Percentiles rank a stretch among this genome's conserved stretches.
Evolutionary conservation across 2,113 vertebrate species (phyloP).

Genomic region (Rhinopomastus cyanomelas): DNA sequence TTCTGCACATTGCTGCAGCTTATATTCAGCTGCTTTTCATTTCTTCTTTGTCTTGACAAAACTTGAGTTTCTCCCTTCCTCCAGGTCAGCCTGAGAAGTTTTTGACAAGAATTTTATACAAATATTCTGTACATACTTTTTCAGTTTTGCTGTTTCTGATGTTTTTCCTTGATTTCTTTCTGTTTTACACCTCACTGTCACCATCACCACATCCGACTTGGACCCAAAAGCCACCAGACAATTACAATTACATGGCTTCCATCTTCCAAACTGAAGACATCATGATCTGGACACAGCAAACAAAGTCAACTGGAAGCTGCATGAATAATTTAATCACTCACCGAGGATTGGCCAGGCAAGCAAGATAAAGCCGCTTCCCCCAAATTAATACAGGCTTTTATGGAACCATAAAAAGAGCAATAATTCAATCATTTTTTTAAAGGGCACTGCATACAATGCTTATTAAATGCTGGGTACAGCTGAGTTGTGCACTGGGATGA

Average conservation of each 20-base stretch:
- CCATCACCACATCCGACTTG: background rate
- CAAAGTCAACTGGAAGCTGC: conserved; percentile 46
- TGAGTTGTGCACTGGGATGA: conserved; percentile 43
- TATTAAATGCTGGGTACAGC: conserved; percentile 64
- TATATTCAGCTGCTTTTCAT: background rate
- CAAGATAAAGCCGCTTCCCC: conserved; percentile 52
- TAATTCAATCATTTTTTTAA: conserved; percentile 75
- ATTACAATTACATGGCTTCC: background rate
- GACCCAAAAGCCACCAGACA: background rate
- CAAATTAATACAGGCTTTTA: conserved; percentile 79
- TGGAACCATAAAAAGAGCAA: conserved; percentile 70
- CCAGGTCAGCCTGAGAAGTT: background rate
- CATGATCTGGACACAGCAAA: conserved; percentile 49
- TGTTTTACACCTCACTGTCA: background rate
- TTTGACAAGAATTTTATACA: background rate
- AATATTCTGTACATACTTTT: background rate
- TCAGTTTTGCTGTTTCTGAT: background rate
- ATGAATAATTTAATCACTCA: conserved; percentile 70
- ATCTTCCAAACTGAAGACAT: background rate
- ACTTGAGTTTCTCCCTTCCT: background rate
- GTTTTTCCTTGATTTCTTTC: accelerated
- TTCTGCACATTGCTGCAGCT: no score
- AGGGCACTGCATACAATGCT: conserved; percentile 59
- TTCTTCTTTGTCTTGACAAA: background rate
- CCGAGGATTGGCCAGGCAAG: conserved; percentile 15